Percentiles rank a stretch among this genome's conserved stretches.
phyloP scores from a whole-genome alignment of 2,888 invertebrate species.

The Microplitis manilae region DNA sequence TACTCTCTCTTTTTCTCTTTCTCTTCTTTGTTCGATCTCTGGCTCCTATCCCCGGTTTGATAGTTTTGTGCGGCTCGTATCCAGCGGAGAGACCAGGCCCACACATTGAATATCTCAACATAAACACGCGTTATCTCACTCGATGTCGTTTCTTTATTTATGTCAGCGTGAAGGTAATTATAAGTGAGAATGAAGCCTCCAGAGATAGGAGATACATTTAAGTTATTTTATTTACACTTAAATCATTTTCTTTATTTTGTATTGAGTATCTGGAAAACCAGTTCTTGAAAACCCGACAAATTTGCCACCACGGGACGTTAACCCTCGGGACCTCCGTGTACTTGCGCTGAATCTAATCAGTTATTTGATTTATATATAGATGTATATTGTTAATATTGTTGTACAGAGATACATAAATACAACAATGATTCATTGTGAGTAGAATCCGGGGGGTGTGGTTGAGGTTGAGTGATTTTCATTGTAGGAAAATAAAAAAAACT shows the following conservation, averaged over 20 bases:
- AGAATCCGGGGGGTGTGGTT: background rate
- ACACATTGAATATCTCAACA: conserved; percentile 29
- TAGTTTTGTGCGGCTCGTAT: conserved; percentile 33
- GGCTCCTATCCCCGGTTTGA: conserved; percentile 25
- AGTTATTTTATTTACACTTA: conserved; percentile 16
- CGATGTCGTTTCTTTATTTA: conserved; percentile 55
- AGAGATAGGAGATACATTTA: conserved; percentile 23
- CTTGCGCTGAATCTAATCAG: conserved; percentile 2
- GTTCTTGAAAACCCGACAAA: conserved; percentile 49
- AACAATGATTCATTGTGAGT: background rate
- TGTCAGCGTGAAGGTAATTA: conserved; percentile 61
- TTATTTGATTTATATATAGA: conserved; percentile 1
- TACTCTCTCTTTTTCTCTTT: conserved; percentile 38
- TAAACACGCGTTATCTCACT: conserved; percentile 43
- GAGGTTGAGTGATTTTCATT: conserved; percentile 9
- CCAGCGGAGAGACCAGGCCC: conserved; percentile 52
- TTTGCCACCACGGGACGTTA: conserved; percentile 22
- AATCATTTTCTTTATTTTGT: conserved; percentile 19
- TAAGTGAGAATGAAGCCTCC: conserved; percentile 55
- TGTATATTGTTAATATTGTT: background rate
- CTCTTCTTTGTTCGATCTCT: conserved; percentile 42
- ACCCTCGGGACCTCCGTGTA: conserved; percentile 12
- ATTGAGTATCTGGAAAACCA: conserved; percentile 55
- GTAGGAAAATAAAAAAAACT: background rate
- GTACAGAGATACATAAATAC: background rate